These are phyloP conservation scores for Junonia oenone DNA, from an alignment of 2,888 invertebrate species.

Conservation along the genomic window DNA sequence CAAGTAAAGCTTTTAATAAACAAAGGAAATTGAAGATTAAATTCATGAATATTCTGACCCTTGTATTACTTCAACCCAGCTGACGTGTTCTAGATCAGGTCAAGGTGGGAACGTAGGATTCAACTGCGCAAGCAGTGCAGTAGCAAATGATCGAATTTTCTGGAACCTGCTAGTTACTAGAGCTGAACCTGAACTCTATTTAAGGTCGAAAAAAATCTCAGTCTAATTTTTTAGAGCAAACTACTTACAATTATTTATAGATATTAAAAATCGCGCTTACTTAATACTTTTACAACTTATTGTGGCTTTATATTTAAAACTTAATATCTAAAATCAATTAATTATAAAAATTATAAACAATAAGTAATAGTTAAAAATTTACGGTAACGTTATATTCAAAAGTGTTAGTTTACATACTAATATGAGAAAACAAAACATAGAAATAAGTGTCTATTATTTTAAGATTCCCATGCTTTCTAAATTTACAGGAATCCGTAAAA, in stretches of 20 bases:
- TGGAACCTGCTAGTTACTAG: neutral
- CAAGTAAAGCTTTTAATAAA: neutral
- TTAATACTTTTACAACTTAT: too few relatives aligned
- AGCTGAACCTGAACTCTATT: neutral
- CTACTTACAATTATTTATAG: too few relatives aligned
- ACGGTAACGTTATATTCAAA: neutral
- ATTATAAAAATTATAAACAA: too few relatives aligned
- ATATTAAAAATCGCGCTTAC: too few relatives aligned
- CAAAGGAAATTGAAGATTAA: neutral
- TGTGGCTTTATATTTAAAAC: too few relatives aligned
- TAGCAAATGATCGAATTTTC: neutral
- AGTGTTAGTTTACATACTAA: neutral
- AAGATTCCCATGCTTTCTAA: conserved; percentile 16
- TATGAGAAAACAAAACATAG: conserved; percentile 1
- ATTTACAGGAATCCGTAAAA: conserved; percentile 10
- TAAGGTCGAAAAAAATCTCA: too few relatives aligned
- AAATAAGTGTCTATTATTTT: neutral
- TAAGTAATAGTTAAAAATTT: neutral
- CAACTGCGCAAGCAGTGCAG: neutral
- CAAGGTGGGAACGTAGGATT: conserved; percentile 9
- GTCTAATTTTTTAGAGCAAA: too few relatives aligned
- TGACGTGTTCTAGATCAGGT: conserved; percentile 11
- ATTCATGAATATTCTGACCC: neutral
- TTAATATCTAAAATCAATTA: too few relatives aligned
- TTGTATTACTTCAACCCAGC: neutral